phyloP scores from a whole-genome alignment of 2,797 vertebrate species.

The Myripristis murdjan region DNA sequence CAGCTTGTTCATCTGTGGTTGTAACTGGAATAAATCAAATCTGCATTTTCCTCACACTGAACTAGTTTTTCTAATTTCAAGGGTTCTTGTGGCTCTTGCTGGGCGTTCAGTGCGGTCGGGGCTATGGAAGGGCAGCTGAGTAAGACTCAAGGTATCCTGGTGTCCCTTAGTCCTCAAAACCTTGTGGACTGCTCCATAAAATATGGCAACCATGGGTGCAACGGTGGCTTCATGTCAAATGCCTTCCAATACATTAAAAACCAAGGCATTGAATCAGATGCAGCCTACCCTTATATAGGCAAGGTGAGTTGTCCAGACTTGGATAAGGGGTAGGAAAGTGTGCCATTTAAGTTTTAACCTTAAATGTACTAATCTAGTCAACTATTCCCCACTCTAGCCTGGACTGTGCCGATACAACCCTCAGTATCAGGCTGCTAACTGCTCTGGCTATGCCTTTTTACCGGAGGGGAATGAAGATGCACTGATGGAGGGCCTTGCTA shows the following conservation, averaged over 20 bases:
- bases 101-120: conserved; percentile 80
- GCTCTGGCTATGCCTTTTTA: conserved; percentile 82
- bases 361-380: too few species aligned
- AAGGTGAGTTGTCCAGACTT: conserved; percentile 30
- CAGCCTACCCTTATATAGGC: conserved; percentile 65
- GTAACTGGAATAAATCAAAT: too few species aligned
- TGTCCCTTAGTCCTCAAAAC: conserved; percentile 78
- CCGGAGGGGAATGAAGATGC: conserved; percentile 74
- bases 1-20: too few species aligned
- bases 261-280: conserved; percentile 71
- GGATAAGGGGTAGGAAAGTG: not conserved
- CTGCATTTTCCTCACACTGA: too few species aligned
- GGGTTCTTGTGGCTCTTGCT: conserved; percentile 78
- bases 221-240: conserved; percentile 68
- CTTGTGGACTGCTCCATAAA: conserved; percentile 76
- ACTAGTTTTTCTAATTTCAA: not conserved
- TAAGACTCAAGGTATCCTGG: conserved; percentile 64
- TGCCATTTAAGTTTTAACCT: too few species aligned
- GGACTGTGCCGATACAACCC: conserved; percentile 81
- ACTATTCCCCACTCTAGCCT: too few species aligned
- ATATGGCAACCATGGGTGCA: conserved; percentile 72
- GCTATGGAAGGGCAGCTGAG: conserved; percentile 80
- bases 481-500: conserved; percentile 81
- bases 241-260: conserved; percentile 76
- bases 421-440: conserved; percentile 81